Evolutionary conservation across 2,888 invertebrate species (phyloP).

Genomic region (Microplitis deprimator): DNA sequence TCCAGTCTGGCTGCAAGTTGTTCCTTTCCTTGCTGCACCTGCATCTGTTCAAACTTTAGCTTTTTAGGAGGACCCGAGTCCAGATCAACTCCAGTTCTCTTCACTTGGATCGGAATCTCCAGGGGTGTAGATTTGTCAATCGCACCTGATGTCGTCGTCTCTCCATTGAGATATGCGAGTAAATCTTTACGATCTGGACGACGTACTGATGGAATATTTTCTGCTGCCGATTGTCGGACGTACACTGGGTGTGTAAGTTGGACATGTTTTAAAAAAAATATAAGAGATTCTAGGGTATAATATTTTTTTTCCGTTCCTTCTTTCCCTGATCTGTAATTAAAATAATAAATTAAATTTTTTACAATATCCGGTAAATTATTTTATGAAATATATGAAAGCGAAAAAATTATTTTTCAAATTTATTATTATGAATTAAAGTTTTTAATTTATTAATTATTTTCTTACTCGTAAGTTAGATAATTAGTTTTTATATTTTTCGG

Average conservation of each 20-base stretch:
- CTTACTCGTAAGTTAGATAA: conserved; percentile 97
- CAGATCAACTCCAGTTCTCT: conserved; percentile 85
- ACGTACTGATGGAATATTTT: conserved; percentile 94
- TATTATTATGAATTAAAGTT: too few species aligned
- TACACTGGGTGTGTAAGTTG: conserved; percentile 94
- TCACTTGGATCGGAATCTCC: conserved; percentile 96
- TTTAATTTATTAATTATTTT: conserved; percentile 53
- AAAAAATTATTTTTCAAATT: too few species aligned
- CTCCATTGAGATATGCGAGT: conserved; percentile 95
- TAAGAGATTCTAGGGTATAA: conserved; percentile 95
- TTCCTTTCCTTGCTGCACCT: conserved; percentile 94
- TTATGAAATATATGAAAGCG: too few species aligned
- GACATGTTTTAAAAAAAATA: conserved; percentile 95
- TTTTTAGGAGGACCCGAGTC: conserved; percentile 86
- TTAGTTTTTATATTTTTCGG: conserved; percentile 98
- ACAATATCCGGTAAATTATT: too few species aligned
- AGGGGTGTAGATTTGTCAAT: conserved; percentile 98
- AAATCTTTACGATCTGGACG: conserved; percentile 97
- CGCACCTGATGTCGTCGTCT: conserved; percentile 90
- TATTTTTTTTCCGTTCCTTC: conserved; percentile 96
- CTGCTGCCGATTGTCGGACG: conserved; percentile 97
- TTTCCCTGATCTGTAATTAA: conserved; percentile 83
- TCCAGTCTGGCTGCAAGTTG: conserved; percentile 95
- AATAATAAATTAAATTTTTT: not conserved
- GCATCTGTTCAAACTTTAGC: conserved; percentile 92